Percentiles rank a stretch among this genome's conserved stretches.
Evolutionary conservation across 2,113 vertebrate genomes (phyloP).

Genomic region (Albula glossodonta): DNA sequence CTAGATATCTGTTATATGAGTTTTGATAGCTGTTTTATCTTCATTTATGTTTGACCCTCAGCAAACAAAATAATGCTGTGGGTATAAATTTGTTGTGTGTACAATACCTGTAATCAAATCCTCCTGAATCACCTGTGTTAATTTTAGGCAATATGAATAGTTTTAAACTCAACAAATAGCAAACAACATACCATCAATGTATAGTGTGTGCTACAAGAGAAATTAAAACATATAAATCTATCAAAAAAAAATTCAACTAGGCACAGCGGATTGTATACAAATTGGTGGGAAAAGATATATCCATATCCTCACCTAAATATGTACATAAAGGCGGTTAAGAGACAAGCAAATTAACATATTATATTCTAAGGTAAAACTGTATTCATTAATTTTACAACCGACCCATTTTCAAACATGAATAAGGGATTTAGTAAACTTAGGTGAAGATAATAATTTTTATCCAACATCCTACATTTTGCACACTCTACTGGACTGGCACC

Average conservation of each 20-base stretch:
- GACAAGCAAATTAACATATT: neutral
- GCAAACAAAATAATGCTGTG: neutral
- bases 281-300: no score
- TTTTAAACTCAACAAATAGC: neutral
- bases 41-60: neutral
- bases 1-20: neutral
- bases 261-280: neutral
- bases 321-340: no score
- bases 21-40: neutral
- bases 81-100: neutral
- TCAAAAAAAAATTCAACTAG: neutral
- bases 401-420: neutral
- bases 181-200: neutral
- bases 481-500: slow-evolving; percentile 29
- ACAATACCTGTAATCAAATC: neutral
- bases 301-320: no score
- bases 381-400: neutral
- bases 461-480: slow-evolving; percentile 29
- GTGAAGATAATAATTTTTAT: neutral
- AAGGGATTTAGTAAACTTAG: no score
- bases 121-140: neutral
- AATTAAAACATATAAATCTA: neutral
- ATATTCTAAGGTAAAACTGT: neutral
- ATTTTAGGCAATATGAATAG: neutral
- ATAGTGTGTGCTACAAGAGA: neutral